Conservation (phyloP, 30 jellyfish, hydroid and myxozoan species). For the Chironex yamaguchii region DNA sequence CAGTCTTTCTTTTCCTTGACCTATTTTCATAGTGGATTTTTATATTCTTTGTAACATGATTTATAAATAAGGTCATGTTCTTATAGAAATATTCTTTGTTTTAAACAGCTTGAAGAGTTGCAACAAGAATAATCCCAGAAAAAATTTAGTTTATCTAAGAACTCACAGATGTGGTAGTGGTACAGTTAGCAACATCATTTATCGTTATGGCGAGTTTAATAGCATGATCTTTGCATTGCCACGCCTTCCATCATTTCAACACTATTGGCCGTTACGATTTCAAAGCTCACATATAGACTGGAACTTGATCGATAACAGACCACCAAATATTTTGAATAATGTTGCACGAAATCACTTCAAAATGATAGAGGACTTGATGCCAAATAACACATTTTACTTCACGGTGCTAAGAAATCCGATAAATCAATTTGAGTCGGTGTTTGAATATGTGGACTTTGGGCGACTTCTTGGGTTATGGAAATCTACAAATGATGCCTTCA, state of each 20-base stretch:
- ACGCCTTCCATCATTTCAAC: slow-evolving; percentile 77
- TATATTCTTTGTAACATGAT: no score
- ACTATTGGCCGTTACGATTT: slow-evolving; percentile 95
- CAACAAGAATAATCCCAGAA: background rate
- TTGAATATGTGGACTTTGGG: background rate
- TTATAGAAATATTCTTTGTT: no score
- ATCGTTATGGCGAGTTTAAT: slow-evolving; percentile 83
- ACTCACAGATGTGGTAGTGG: slow-evolving; percentile 97
- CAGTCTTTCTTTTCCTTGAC: no score
- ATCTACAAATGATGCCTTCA: background rate
- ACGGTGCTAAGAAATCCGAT: background rate
- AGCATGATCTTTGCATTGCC: slow-evolving; percentile 81
- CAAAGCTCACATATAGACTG: slow-evolving; percentile 84
- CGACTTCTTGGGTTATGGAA: background rate
- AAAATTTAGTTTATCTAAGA: background rate
- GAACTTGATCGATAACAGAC: slow-evolving; percentile 78
- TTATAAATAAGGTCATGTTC: no score
- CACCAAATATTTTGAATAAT: slow-evolving; percentile 69
- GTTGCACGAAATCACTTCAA: background rate
- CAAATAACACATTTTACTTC: background rate
- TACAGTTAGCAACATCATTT: slow-evolving; percentile 82
- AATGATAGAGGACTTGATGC: background rate
- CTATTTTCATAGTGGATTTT: no score
- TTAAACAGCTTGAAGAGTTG: background rate
- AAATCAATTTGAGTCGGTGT: background rate